Evolutionary conservation across 2,113 vertebrate genomes (phyloP).

Genomic region (Mirza zaza): DNA sequence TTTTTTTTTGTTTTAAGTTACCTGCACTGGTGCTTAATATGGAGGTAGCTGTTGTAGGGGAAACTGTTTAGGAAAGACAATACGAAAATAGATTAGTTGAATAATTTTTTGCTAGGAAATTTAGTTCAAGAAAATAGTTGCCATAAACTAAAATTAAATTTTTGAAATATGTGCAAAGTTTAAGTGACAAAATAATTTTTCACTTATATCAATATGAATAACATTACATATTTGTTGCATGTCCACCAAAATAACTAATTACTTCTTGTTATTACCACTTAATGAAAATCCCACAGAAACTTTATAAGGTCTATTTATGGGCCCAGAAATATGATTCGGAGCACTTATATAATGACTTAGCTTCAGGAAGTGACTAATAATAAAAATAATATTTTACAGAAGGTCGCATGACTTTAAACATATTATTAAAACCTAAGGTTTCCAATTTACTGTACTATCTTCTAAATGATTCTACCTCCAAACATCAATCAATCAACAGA

Average conservation of each 20-base stretch:
- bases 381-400: neutral
- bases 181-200: neutral
- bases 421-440: neutral
- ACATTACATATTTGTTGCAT: neutral
- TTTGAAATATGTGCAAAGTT: neutral
- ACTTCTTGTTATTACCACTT: neutral
- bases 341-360: neutral
- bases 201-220: neutral
- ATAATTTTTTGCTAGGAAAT: neutral
- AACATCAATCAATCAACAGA: neutral
- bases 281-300: neutral
- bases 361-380: neutral
- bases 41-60: conserved; percentile 2
- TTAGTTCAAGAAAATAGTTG: neutral
- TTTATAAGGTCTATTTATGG: neutral
- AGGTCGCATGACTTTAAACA: neutral
- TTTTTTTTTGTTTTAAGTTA: neutral
- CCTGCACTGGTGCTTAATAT: neutral
- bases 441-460: neutral
- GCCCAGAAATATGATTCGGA: neutral
- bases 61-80: conserved; percentile 23
- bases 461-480: neutral
- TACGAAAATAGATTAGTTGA: conserved; percentile 23
- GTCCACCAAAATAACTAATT: neutral
- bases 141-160: neutral